phyloP scores from a whole-genome alignment of 2,888 invertebrate species.

The Hipparchia sbordonii region DNA sequence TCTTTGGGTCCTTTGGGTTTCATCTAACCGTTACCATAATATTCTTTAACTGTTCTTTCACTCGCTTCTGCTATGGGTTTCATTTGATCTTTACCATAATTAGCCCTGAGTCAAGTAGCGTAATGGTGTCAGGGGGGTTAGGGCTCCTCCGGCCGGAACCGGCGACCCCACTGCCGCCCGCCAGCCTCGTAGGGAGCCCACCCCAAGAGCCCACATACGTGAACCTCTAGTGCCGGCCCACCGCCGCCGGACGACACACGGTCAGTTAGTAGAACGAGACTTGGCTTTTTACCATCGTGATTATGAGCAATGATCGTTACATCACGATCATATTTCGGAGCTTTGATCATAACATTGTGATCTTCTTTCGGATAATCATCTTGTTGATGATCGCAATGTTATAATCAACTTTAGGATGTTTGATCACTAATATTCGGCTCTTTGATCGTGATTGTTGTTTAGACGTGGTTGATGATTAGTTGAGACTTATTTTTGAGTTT shows the following conservation, averaged over 20 bases:
- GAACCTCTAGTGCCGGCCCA: slow-evolving; percentile 91
- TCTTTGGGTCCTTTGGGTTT: background rate
- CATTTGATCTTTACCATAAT: slow-evolving; percentile 6
- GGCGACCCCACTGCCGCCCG: slow-evolving; percentile 73
- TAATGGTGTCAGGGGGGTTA: slow-evolving; percentile 76
- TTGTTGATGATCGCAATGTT: background rate
- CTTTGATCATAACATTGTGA: slow-evolving; percentile 4
- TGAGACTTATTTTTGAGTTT: slow-evolving; percentile 16
- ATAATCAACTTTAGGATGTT: background rate
- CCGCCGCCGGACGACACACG: slow-evolving; percentile 71
- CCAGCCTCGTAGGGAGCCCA: slow-evolving; percentile 81
- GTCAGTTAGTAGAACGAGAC: slow-evolving; percentile 59
- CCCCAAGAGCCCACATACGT: slow-evolving; percentile 96
- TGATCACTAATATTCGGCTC: background rate
- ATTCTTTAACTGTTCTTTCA: slow-evolving; percentile 28
- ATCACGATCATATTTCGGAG: background rate
- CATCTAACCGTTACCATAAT: background rate
- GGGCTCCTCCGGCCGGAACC: slow-evolving; percentile 81
- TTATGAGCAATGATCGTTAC: background rate
- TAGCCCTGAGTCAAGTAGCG: slow-evolving; percentile 83
- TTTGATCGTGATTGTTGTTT: slow-evolving; percentile 9
- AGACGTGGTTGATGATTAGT: slow-evolving; percentile 16
- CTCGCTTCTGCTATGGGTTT: background rate
- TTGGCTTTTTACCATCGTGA: slow-evolving; percentile 33
- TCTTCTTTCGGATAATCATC: background rate